Evolutionary conservation across 2,113 vertebrate species (phyloP).

Genomic region (Nansenia antarctica): DNA sequence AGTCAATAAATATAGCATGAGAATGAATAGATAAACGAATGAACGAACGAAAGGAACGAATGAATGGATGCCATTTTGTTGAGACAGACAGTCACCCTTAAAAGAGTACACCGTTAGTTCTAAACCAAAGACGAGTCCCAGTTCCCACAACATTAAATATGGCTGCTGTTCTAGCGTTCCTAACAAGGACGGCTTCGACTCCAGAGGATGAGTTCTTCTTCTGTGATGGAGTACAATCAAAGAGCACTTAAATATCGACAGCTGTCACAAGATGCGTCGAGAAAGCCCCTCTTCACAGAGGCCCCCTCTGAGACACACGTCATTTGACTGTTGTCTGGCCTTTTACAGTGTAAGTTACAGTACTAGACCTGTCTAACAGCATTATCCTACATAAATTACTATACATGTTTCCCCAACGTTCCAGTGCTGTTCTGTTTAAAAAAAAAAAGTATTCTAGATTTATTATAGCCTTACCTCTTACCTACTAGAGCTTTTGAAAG

Average conservation of each 20-base stretch:
- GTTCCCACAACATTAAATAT: background rate
- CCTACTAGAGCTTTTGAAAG: background rate
- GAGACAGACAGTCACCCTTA: background rate
- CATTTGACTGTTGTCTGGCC: background rate
- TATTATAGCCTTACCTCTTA: too few species aligned
- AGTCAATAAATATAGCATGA: conserved; percentile 28
- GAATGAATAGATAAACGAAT: background rate
- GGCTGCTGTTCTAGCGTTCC: background rate
- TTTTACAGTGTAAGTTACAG: conserved; percentile 6
- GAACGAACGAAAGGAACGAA: background rate
- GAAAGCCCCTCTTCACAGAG: conserved; percentile 1
- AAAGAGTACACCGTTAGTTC: background rate
- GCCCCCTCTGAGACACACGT: too few species aligned
- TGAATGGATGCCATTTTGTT: conserved; percentile 10
- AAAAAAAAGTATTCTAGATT: too few species aligned
- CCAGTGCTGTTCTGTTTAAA: too few species aligned
- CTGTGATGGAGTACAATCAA: conserved; percentile 32
- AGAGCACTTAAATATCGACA: conserved; percentile 51
- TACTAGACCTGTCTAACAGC: too few species aligned
- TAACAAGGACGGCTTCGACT: conserved; percentile 1
- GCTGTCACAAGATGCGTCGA: conserved; percentile 1
- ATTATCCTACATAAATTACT: too few species aligned
- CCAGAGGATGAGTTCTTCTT: background rate
- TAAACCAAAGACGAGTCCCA: background rate
- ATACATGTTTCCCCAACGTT: too few species aligned